Evolutionary conservation across 2,888 invertebrate species (phyloP), one percentile per base, ranked within the genome.

Genomic region (Acanthosoma haemorrhoidale): DNA sequence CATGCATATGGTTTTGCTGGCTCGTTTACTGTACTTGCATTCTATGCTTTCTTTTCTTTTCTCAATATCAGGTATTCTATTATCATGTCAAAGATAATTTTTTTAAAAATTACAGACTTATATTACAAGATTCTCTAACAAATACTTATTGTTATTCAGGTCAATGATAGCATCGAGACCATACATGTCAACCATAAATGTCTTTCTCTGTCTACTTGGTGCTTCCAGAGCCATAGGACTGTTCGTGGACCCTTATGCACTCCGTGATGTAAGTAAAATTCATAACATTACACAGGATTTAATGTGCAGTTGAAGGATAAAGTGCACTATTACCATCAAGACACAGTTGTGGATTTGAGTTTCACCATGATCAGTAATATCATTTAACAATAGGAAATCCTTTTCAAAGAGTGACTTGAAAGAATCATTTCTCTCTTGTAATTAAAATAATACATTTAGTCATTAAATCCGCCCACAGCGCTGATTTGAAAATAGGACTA

Each of bases 241-340:
- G 70, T 82, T 84, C 77, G 82, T 85, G 75, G 85, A 85, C 77
- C 84, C 85, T 39, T 86, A 85, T 78, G 82, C 82, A 75, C 80
- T 83, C 41, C 81, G 81, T 76, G 80, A 82, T 78, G 83, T 83
- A 75, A 78, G 78, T 71, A 25, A 59, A n/a, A 29, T n/a, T n/a
- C n/a, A n/a, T n/a, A n/a, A n/a, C n/a, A n/a, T n/a, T n/a, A n/a
- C n/a, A n/a, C n/a, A n/a, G n/a, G n/a, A n/a, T n/a, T n/a, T n/a
- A n/a, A n/a, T n/a, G n/a, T n/a, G n/a, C n/a, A n/a, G n/a, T n/a
- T n/a, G n/a, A n/a, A n/a, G n/a, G n/a, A n/a, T n/a, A n/a, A n/a
- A n/a, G n/a, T n/a, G n/a, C n/a, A n/a, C n/a, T n/a, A n/a, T n/a
- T n/a, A n/a, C n/a, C n/a, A n/a, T n/a, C n/a, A n/a, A n/a, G n/a